Evolutionary conservation across 2,888 invertebrate genomes (phyloP), one percentile per base, ranked within the genome.

Genomic region (Meloe dianella): DNA sequence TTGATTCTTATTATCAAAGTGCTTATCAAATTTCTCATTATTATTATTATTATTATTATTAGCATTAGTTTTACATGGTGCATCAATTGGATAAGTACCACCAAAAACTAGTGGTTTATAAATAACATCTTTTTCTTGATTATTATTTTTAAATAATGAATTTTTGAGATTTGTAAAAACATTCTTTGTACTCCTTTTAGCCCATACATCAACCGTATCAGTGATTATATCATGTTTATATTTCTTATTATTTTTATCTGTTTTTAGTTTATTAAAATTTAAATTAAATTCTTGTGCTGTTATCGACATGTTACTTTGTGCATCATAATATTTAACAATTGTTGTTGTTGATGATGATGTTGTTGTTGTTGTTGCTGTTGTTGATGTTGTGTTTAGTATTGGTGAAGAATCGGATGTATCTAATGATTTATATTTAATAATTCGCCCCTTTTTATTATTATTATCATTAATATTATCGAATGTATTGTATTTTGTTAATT

Each of bases 81-180:
- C 87, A 81, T 94, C 94, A 73, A 95, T 95, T 5, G 95, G 94
- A 86, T 89, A 95, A 3, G 95, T 95, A 62, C 94, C 94, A 75
- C 93, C 93, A 82, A 93, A 94, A 69, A 94, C 88, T 58, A 94
- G 86, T 68, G 91, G 91, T 78, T 89, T 89, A 79, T 86, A 89
- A 20, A 81, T 74, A 8, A 82, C 72, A 61, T 78, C 76, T 66
- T 82, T 82, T 22, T 80, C 78, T 8, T 72, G 71, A 57, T 76
- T 76, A 57, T 70, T 74, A 56, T 74, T 78, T 67, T 79, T 82
- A 69, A 84, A 83, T 51, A 84, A 66, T 5, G 82, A 80, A 71
- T 81, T 81, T 72, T 77, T 82, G 9, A 84, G 70, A 66, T 82
- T 82, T 35, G 80, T 80, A 67, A 79, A 81, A 66, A 82, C 78